These are phyloP conservation scores for Nipponia nippon DNA, from an alignment of 2,113 vertebrate species.

Conservation along the genomic window DNA sequence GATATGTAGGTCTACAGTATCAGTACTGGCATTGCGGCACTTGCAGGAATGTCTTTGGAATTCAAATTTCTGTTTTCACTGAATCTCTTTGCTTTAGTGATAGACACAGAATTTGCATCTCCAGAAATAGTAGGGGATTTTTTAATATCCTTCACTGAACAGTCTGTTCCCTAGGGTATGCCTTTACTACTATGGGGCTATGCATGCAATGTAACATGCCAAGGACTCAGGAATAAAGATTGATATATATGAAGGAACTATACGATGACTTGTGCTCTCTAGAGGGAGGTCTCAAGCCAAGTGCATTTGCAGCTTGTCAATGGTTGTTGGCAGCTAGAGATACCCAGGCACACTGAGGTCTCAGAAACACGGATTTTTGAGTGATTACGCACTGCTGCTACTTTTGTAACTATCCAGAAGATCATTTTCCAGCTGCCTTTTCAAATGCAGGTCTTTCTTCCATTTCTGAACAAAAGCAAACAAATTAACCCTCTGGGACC, in stretches of 20 bases:
- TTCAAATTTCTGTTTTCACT: slow-evolving; percentile 15
- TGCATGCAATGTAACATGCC: background rate
- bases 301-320: slow-evolving; percentile 14
- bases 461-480: slow-evolving; percentile 17
- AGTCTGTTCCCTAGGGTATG: background rate
- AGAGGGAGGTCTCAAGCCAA: slow-evolving; percentile 15
- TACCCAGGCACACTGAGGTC: background rate
- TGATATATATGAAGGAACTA: background rate
- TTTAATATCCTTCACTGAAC: background rate
- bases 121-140: background rate
- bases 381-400: background rate
- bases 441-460: background rate
- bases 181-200: background rate
- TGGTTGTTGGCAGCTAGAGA: background rate
- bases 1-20: background rate
- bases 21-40: background rate
- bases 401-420: background rate
- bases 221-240: background rate
- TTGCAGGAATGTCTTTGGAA: slow-evolving; percentile 20
- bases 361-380: background rate
- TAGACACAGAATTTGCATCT: background rate
- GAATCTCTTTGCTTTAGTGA: background rate
- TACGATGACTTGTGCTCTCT: background rate
- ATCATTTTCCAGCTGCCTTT: slow-evolving; percentile 23
- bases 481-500: slow-evolving; percentile 7